These are phyloP conservation scores for Eufriesea mexicana DNA, from an alignment of 1,140 invertebrate species.

Conservation along the genomic window DNA sequence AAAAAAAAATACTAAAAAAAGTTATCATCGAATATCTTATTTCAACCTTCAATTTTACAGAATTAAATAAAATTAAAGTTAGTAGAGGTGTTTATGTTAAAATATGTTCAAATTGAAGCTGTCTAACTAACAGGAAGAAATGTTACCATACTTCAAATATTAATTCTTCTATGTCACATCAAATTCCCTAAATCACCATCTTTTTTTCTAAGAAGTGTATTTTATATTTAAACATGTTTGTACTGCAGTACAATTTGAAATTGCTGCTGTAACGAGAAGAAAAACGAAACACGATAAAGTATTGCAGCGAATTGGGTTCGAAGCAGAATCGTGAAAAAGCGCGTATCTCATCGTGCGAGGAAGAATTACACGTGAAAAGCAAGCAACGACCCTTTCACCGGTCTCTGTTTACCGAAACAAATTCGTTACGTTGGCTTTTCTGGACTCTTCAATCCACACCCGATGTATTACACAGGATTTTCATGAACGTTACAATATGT, in stretches of 20 bases:
- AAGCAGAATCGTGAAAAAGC: not conserved
- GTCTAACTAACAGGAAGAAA: too few relatives aligned
- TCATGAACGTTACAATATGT: not conserved
- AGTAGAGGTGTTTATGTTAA: not conserved
- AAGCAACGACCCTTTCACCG: conserved; percentile 16
- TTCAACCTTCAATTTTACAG: not conserved
- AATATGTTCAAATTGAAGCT: too few relatives aligned
- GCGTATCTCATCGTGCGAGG: not conserved
- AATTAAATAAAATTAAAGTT: not conserved
- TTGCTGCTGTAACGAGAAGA: not conserved
- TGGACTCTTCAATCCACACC: not conserved
- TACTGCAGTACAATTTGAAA: too few relatives aligned
- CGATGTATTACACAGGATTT: not conserved
- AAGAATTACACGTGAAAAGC: not conserved
- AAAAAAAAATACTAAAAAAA: too few relatives aligned
- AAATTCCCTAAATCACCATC: too few relatives aligned
- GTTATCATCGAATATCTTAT: too few relatives aligned
- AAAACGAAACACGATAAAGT: not conserved
- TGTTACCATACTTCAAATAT: too few relatives aligned
- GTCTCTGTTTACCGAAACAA: conserved; percentile 4
- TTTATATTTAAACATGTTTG: too few relatives aligned
- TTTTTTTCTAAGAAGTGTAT: too few relatives aligned
- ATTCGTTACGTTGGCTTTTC: conserved; percentile 13
- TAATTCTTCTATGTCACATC: too few relatives aligned
- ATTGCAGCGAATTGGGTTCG: not conserved